Percentiles rank a stretch among this genome's conserved stretches.
Evolutionary conservation across 1,140 invertebrate genomes (phyloP).

Genomic region (Drosophila murphyi): DNA sequence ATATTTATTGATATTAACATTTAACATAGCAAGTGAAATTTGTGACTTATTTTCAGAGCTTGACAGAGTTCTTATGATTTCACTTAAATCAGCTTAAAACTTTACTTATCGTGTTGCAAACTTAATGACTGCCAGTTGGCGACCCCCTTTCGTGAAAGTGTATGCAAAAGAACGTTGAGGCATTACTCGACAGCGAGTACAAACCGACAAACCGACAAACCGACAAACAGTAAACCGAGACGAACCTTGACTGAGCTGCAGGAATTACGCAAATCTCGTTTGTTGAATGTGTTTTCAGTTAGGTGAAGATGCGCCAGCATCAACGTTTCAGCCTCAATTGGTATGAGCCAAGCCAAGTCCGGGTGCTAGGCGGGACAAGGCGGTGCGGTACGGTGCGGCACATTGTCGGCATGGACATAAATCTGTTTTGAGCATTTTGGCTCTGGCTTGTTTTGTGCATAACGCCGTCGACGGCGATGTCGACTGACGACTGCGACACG

Average conservation of each 20-base stretch:
- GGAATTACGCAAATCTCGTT: slow-evolving; percentile 83
- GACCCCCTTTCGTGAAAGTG: neutral
- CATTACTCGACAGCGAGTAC: slow-evolving; percentile 45
- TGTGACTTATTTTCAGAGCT: too few relatives aligned
- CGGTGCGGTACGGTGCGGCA: neutral
- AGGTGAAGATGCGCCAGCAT: slow-evolving; percentile 75
- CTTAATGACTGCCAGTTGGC: too few relatives aligned
- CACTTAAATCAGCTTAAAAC: neutral
- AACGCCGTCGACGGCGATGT: slow-evolving; percentile 57
- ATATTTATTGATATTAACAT: too few relatives aligned
- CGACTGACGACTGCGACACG: slow-evolving; percentile 58
- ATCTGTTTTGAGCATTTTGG: slow-evolving; percentile 78
- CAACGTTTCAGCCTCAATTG: slow-evolving; percentile 48
- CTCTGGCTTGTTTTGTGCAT: slow-evolving; percentile 67
- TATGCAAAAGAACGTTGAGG: slow-evolving; percentile 22
- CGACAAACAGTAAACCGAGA: slow-evolving; percentile 54
- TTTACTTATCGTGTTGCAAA: slow-evolving; percentile 2
- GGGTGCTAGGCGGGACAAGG: neutral
- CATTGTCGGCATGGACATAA: slow-evolving; percentile 58
- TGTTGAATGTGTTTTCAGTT: slow-evolving; percentile 83
- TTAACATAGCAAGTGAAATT: too few relatives aligned
- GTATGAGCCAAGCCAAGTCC: slow-evolving; percentile 24
- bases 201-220: slow-evolving; percentile 46
- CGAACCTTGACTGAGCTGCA: slow-evolving; percentile 76
- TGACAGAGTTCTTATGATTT: too few relatives aligned